Evolutionary conservation across 2,797 vertebrate species (phyloP).

Genomic region (Cygnus olor): DNA sequence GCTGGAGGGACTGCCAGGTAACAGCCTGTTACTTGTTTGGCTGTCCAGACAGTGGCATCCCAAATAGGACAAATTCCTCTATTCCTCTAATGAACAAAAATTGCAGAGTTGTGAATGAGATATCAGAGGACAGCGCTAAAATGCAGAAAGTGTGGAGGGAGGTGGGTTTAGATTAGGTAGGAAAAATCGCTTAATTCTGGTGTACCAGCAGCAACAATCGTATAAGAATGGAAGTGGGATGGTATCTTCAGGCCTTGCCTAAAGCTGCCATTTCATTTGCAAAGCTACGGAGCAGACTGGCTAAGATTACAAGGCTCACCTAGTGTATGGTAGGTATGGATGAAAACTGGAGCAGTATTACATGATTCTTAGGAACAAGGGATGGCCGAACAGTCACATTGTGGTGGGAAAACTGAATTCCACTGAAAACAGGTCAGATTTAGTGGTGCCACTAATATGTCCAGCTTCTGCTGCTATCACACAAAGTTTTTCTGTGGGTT

Average conservation of each 20-base stretch:
- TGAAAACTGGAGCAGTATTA: neutral
- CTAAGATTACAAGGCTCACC: neutral
- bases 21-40: slow-evolving; percentile 7
- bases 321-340: neutral
- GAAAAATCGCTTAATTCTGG: neutral
- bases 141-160: neutral
- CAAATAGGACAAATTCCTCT: neutral
- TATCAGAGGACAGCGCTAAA: neutral
- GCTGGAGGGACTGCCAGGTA: slow-evolving; percentile 23
- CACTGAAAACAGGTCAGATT: neutral
- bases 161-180: neutral
- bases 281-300: neutral
- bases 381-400: neutral
- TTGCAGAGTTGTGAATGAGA: neutral
- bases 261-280: neutral
- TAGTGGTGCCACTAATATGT: neutral
- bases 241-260: neutral
- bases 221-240: neutral
- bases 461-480: slow-evolving; percentile 23
- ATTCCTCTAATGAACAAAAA: neutral
- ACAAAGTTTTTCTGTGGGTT: neutral
- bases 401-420: neutral
- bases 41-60: neutral
- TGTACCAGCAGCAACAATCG: neutral
- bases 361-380: neutral